Evolutionary conservation across 2,888 invertebrate genomes (phyloP).

Genomic region (Pemphredon lugubris): DNA sequence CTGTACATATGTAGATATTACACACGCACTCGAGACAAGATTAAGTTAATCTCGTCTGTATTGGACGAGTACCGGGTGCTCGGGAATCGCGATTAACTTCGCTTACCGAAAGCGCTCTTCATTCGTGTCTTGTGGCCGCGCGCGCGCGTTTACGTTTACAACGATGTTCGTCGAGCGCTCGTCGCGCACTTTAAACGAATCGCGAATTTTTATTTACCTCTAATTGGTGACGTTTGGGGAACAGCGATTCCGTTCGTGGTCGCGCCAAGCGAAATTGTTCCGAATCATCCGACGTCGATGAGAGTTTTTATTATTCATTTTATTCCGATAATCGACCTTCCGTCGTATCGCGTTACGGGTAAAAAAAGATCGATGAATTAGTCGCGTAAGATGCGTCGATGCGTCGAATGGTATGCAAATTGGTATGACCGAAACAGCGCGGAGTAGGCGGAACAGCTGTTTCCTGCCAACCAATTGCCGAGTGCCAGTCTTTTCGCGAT

Average conservation of each 20-base stretch:
- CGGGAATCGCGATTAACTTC: constrained; percentile 34
- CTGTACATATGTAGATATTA: constrained; percentile 79
- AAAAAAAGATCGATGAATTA: not conserved
- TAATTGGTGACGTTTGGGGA: not conserved
- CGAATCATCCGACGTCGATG: too few species aligned
- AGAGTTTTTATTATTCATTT: too few species aligned
- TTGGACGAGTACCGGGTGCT: constrained; percentile 56
- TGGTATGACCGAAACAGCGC: constrained; percentile 21
- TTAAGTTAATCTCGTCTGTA: constrained; percentile 66
- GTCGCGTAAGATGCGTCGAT: not conserved
- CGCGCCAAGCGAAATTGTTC: too few species aligned
- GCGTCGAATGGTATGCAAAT: constrained; percentile 42
- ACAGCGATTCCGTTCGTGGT: too few species aligned
- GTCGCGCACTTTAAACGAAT: not conserved
- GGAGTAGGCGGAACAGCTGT: constrained; percentile 47
- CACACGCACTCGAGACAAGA: constrained; percentile 65
- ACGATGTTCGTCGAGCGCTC: too few species aligned
- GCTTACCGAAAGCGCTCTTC: constrained; percentile 9
- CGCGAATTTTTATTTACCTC: not conserved
- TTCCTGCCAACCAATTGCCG: constrained; percentile 50
- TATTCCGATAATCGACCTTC: too few species aligned
- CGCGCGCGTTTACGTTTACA: not conserved
- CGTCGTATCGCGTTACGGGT: not conserved
- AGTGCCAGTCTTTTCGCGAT: constrained; percentile 37
- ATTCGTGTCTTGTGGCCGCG: constrained; percentile 7